These are phyloP conservation scores for Melolontha melolontha DNA, from an alignment of 2,888 invertebrate genomes.

Conservation along the genomic window DNA sequence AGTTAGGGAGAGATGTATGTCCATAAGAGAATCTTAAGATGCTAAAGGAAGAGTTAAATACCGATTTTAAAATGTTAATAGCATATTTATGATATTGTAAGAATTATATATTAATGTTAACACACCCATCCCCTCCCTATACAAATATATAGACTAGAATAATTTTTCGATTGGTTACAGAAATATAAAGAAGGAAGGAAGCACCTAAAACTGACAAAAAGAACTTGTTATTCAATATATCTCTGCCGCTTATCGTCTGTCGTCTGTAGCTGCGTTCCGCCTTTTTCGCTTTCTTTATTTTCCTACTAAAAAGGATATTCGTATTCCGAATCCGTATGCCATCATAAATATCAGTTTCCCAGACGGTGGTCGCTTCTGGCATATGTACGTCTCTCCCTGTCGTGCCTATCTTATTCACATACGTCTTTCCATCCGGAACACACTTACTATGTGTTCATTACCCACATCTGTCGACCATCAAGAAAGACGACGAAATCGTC, in stretches of 20 bases:
- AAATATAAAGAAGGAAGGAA: constrained; percentile 26
- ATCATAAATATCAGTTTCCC: constrained; percentile 53
- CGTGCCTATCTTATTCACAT: neutral
- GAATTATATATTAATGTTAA: too few relatives aligned
- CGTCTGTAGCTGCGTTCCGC: constrained; percentile 17
- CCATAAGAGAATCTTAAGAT: too few relatives aligned
- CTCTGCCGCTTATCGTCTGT: constrained; percentile 29
- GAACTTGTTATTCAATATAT: constrained; percentile 34
- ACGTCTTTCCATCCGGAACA: constrained; percentile 12
- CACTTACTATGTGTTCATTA: constrained; percentile 27
- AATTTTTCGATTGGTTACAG: neutral
- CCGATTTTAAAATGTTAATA: too few relatives aligned
- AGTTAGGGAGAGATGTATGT: too few relatives aligned
- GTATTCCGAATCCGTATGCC: constrained; percentile 52
- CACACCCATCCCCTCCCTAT: too few relatives aligned
- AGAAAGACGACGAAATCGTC: constrained; percentile 35
- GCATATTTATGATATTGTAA: too few relatives aligned
- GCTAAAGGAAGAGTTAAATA: too few relatives aligned
- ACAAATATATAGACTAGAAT: too few relatives aligned
- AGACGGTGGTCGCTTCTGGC: constrained; percentile 9
- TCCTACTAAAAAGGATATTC: constrained; percentile 52
- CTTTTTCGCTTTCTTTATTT: constrained; percentile 33
- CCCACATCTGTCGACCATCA: constrained; percentile 28
- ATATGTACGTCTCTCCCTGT: neutral
- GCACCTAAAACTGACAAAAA: constrained; percentile 17